Percentiles rank a stretch among this genome's conserved stretches.
Conservation (phyloP, 1,140 invertebrate species). For the Zaprionus gabonicus region DNA sequence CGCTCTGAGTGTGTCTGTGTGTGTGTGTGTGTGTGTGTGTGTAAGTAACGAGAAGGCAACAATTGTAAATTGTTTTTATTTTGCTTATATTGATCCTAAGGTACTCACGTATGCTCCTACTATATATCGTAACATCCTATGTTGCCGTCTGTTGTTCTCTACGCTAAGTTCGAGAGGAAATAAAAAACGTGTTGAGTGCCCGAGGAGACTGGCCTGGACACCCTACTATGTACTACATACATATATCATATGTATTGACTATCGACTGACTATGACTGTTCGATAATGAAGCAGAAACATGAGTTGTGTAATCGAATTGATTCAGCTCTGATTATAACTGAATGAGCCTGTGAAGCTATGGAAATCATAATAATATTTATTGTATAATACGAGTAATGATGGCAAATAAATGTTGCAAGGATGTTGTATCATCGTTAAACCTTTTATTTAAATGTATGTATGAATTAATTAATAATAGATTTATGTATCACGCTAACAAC, state of each 20-base stretch:
- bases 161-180: conserved; percentile 1
- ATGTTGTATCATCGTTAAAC: conserved; percentile 63
- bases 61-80: conserved; percentile 13
- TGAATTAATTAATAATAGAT: conserved; percentile 76
- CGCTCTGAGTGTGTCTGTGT: conserved; percentile 20
- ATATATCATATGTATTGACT: conserved; percentile 8
- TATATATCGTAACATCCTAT: conserved; percentile 28
- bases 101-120: conserved; percentile 73
- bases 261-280: conserved; percentile 36
- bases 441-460: conserved; percentile 54
- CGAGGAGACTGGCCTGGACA: conserved; percentile 36
- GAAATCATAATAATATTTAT: background rate
- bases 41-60: conserved; percentile 43
- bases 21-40: conserved; percentile 9
- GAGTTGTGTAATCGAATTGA: background rate
- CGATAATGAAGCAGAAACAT: background rate
- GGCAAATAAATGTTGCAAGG: conserved; percentile 30
- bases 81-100: conserved; percentile 60
- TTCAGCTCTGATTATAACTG: background rate
- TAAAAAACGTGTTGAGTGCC: background rate
- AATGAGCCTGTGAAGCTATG: background rate
- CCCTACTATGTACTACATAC: background rate
- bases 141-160: conserved; percentile 7
- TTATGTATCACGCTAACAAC: conserved; percentile 78
- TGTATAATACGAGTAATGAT: background rate